Conservation (phyloP, 2,888 invertebrate genomes). For the Ormyrus pomaceus region DNA sequence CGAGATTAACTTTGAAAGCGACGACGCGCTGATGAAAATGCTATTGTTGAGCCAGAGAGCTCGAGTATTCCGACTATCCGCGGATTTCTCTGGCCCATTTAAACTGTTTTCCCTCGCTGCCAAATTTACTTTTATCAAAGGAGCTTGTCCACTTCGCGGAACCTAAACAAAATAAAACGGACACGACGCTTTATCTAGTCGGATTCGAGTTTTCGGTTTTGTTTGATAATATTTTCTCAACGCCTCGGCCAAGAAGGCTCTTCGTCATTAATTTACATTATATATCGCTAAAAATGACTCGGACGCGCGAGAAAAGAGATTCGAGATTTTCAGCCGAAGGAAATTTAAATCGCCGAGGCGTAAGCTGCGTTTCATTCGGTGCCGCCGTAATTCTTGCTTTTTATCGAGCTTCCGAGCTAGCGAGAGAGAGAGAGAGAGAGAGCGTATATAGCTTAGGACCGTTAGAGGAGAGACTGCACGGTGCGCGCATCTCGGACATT, state of each 20-base stretch:
- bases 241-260: too few relatives aligned
- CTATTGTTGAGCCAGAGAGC: neutral
- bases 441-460: constrained; percentile 12
- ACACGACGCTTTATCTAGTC: neutral
- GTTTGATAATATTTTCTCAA: constrained; percentile 32
- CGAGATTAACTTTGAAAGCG: constrained; percentile 59
- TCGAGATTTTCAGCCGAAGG: neutral
- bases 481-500: constrained; percentile 69
- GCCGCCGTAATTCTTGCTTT: constrained; percentile 41
- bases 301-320: too few relatives aligned
- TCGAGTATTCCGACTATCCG: constrained; percentile 50
- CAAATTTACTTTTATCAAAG: constrained; percentile 35
- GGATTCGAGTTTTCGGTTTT: constrained; percentile 19
- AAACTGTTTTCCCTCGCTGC: neutral
- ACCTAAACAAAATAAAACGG: constrained; percentile 17
- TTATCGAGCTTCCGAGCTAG: constrained; percentile 41
- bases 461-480: constrained; percentile 39
- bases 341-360: constrained; percentile 43
- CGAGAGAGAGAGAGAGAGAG: neutral
- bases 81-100: constrained; percentile 11
- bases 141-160: constrained; percentile 6
- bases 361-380: constrained; percentile 21
- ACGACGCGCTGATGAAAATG: constrained; percentile 43
- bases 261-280: too few relatives aligned
- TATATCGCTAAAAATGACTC: too few relatives aligned